Base-by-base conservation (phyloP, 2,888 invertebrate species). In the Sylvicola fuscatus region DNA sequence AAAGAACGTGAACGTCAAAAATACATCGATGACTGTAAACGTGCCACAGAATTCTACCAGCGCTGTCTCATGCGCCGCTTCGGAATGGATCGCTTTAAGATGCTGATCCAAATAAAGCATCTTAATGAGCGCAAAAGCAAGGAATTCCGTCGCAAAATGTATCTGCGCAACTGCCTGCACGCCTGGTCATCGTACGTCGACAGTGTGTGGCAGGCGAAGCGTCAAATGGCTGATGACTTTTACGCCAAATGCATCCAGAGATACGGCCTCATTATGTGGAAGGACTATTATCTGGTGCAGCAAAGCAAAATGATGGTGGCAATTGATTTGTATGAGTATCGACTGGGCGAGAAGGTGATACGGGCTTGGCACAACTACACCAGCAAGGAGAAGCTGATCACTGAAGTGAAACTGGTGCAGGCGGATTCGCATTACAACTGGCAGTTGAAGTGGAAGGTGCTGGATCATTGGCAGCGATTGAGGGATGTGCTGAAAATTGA, bases 321-420 rank as follows among this genome's bases (percentile, higher is more conserved):
- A 3, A 65, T 68, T 37, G 81, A 82, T 51, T 73, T 73, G 53
- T 68, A 70, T 44, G 75, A 78, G 40, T 58, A 75, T 37, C 69
- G 65, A 43, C 46, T 71, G n/a, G 59, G 61, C 32, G 65, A 67
- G 34, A 46, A 58, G 30, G 58, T 58, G 33, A 66, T 74, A 34
- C 54, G 56, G 27, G 54, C 54, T 38, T 71, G 74, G 60, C 51
- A 56, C 3, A 50, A 54, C 32, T 60, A 60, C 14, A 52, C 62
- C 1, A 49, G 54, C 5, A 47, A 63, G 15, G 46, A 62, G 27
- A 65, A 58, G 44, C 50, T 61, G 33, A 60, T 67, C 39, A 57
- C 62, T 37, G 57, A 62, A 41, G 46, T 57, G 0, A 66, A 69
- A 52, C 47, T 48, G 39, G 47, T 48, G 21, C 52, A 55, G 43